Percentiles rank a stretch among this genome's conserved stretches.
Conservation (phyloP, 2,888 invertebrate genomes). For the Perithous albicinctus region DNA sequence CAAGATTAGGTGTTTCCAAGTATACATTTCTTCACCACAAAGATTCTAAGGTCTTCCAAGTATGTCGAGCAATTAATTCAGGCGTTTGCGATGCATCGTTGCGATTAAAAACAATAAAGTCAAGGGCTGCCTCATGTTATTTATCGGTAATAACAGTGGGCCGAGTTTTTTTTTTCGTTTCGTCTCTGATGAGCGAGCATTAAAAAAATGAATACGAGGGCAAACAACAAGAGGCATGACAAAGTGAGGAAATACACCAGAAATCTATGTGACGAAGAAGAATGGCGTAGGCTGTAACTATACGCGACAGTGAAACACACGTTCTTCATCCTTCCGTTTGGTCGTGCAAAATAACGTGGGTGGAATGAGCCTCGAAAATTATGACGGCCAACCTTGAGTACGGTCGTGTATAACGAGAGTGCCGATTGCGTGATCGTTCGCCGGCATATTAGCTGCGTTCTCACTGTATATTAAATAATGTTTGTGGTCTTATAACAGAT, state of each 20-base stretch:
- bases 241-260: background rate
- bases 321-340: slow-evolving; percentile 6
- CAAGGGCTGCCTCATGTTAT: background rate
- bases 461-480: slow-evolving; percentile 19
- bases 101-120: background rate
- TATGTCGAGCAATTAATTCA: slow-evolving; percentile 33
- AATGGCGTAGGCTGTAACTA: background rate
- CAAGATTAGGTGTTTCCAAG: slow-evolving; percentile 45
- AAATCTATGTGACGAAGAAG: background rate
- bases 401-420: slow-evolving; percentile 45
- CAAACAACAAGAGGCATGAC: slow-evolving; percentile 1
- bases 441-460: background rate
- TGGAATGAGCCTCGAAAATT: slow-evolving; percentile 56
- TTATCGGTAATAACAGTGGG: background rate
- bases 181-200: slow-evolving; percentile 5
- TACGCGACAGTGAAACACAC: background rate
- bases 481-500: background rate
- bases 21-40: background rate
- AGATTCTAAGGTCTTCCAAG: background rate
- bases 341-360: slow-evolving; percentile 38
- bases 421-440: slow-evolving; percentile 40
- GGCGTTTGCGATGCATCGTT: background rate
- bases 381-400: slow-evolving; percentile 55
- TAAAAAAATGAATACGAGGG: slow-evolving; percentile 21
- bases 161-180: slow-evolving; percentile 9